Conservation (phyloP, 2,888 invertebrate species). For the Latrodectus elegans region DNA sequence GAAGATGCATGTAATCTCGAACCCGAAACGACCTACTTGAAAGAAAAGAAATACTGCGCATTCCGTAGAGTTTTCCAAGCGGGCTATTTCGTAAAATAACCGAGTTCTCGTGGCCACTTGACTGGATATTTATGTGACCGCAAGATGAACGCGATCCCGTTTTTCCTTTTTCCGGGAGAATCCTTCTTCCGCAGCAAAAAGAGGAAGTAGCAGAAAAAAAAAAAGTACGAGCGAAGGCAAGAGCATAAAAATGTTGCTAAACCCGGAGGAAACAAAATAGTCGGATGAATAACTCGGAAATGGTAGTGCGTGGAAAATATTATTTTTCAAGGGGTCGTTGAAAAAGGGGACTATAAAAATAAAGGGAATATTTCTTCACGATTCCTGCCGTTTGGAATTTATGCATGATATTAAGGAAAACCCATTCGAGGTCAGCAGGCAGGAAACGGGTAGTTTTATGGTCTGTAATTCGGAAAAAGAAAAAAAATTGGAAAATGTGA, state of each 20-base stretch:
- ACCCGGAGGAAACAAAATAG: conserved; percentile 4
- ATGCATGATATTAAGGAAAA: conserved; percentile 5
- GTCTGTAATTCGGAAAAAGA: not conserved
- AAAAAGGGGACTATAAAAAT: conserved; percentile 1
- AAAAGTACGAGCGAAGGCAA: not conserved
- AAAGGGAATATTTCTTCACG: not conserved
- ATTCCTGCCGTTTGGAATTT: not conserved
- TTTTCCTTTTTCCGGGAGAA: not conserved
- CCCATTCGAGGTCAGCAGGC: not conserved
- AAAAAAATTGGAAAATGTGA: not conserved
- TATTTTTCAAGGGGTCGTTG: conserved; percentile 3
- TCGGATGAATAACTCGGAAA: not conserved
- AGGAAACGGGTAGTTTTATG: not conserved
- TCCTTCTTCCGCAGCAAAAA: not conserved
- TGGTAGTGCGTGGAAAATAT: not conserved
- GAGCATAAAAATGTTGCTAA: not conserved
- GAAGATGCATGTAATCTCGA: too few species aligned
- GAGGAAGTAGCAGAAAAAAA: not conserved
- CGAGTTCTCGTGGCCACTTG: conserved; percentile 5
- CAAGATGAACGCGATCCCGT: not conserved
- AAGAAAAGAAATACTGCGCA: not conserved
- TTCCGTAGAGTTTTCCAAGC: not conserved
- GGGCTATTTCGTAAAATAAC: not conserved
- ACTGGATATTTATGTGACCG: conserved; percentile 39
- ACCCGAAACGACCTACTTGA: too few species aligned